A percentile compares a stretch with the other conserved stretches of the same genome.
These are phyloP conservation scores for Parotia lawesii DNA, from an alignment of 2,113 vertebrate genomes.

Conservation along the genomic window DNA sequence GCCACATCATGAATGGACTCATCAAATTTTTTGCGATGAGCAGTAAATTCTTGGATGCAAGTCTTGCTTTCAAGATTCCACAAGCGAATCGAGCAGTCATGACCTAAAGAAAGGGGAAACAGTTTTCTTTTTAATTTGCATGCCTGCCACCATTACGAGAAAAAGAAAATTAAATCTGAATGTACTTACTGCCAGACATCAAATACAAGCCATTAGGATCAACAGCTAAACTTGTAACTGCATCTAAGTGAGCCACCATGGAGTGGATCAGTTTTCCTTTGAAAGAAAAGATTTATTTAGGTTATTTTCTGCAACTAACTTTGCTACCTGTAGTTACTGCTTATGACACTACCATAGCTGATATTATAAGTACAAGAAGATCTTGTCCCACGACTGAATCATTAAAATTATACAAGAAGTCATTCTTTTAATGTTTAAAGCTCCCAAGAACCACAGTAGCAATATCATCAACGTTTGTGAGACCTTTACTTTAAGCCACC, in stretches of 20 bases:
- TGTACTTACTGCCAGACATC: conserved; percentile 98
- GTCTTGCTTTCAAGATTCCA: conserved; percentile 99
- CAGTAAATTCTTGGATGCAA: conserved; percentile 98
- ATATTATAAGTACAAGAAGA: not conserved
- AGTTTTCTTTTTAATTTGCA: not conserved
- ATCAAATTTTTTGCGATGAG: conserved; percentile 97
- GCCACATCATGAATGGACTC: conserved; percentile 98
- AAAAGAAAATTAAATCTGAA: conserved; percentile 17
- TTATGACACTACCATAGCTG: not conserved
- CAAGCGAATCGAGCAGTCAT: conserved; percentile 97
- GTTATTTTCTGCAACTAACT: conserved; percentile 23
- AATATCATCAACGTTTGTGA: not conserved
- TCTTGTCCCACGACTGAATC: not conserved
- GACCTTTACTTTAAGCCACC: not conserved
- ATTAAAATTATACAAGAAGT: not conserved
- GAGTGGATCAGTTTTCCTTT: conserved; percentile 94
- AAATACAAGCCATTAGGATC: conserved; percentile 98
- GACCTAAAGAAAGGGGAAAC: conserved; percentile 76
- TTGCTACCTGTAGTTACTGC: not conserved
- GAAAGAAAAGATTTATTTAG: conserved; percentile 41
- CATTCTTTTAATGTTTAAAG: not conserved
- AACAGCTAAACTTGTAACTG: conserved; percentile 96
- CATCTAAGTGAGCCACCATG: conserved; percentile 98
- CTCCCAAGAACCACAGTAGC: not conserved
- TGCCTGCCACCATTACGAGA: not conserved